These are phyloP conservation scores for Cyphomyrus plagiostoma DNA, from an alignment of 2,113 vertebrate genomes.

Conservation along the genomic window DNA sequence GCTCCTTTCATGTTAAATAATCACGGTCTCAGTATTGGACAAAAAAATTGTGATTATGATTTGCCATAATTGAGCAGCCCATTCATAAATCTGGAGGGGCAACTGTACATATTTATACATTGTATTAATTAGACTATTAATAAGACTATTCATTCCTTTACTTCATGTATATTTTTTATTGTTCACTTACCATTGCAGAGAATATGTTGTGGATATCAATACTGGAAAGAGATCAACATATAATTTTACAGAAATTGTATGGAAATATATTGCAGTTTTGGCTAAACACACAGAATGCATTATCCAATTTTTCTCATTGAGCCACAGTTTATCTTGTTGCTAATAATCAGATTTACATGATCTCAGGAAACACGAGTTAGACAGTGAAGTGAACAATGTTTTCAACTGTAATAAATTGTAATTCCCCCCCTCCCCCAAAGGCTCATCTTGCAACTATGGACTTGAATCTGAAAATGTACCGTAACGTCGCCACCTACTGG, in stretches of 20 bases:
- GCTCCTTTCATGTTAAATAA: too few species aligned
- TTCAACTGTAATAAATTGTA: neutral
- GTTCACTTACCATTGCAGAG: neutral
- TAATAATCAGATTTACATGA: neutral
- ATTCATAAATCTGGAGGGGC: neutral
- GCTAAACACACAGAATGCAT: neutral
- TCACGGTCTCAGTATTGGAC: too few species aligned
- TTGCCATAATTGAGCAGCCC: too few species aligned
- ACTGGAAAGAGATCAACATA: neutral
- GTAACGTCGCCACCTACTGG: constrained; percentile 31
- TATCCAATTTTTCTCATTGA: neutral
- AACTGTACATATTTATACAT: neutral
- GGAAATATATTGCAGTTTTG: neutral
- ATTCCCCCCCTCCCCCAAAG: neutral
- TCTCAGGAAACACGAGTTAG: neutral
- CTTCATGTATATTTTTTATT: neutral
- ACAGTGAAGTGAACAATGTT: neutral
- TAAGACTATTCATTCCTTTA: neutral
- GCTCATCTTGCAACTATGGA: constrained; percentile 24
- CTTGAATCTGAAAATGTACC: constrained; percentile 26
- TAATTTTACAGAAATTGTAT: neutral
- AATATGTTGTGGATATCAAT: neutral
- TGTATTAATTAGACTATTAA: too few species aligned
- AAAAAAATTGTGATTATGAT: too few species aligned
- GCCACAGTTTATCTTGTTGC: neutral